Evolutionary conservation across 2,888 invertebrate genomes (phyloP).

Genomic region (Drosophila flavopinicola): DNA sequence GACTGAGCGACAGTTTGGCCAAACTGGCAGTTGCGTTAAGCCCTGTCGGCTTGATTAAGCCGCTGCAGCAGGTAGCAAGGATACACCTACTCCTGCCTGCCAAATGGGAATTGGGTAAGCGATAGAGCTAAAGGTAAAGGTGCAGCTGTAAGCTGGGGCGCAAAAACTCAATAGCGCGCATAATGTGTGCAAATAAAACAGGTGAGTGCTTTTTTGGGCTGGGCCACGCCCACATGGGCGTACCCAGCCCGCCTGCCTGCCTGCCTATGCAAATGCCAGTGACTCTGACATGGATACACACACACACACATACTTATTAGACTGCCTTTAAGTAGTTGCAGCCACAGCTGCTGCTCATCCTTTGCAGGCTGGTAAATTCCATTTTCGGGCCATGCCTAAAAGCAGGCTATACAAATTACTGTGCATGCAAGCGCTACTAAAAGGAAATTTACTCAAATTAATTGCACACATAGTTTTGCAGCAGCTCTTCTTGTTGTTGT

Average conservation of each 20-base stretch:
- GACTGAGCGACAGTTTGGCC: conserved; percentile 50
- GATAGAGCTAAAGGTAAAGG: no score
- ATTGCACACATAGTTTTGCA: conserved; percentile 50
- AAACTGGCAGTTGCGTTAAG: conserved; percentile 22
- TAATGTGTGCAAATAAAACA: conserved; percentile 75
- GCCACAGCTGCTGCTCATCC: conserved; percentile 13
- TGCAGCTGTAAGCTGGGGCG: conserved; percentile 29
- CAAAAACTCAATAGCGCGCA: conserved; percentile 69
- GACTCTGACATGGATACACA: conserved; percentile 10
- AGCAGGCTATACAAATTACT: conserved; percentile 42
- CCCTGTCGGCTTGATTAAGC: conserved; percentile 29
- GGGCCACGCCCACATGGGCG: no score
- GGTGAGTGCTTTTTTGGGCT: conserved; percentile 59
- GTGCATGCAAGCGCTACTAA: conserved; percentile 15
- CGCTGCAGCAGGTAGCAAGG: neutral
- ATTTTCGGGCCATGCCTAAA: conserved; percentile 41
- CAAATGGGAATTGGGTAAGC: neutral
- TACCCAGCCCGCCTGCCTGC: no score
- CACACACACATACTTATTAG: neutral
- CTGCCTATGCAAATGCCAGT: conserved; percentile 48
- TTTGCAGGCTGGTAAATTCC: conserved; percentile 33
- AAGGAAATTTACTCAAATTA: conserved; percentile 64
- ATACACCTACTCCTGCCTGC: no score
- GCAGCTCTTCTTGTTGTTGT: conserved; percentile 3
- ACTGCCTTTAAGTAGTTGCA: conserved; percentile 12